Evolutionary conservation across 2,888 invertebrate species (phyloP), one percentile per base, ranked within the genome.

Genomic region (Leucophenga maculata): DNA sequence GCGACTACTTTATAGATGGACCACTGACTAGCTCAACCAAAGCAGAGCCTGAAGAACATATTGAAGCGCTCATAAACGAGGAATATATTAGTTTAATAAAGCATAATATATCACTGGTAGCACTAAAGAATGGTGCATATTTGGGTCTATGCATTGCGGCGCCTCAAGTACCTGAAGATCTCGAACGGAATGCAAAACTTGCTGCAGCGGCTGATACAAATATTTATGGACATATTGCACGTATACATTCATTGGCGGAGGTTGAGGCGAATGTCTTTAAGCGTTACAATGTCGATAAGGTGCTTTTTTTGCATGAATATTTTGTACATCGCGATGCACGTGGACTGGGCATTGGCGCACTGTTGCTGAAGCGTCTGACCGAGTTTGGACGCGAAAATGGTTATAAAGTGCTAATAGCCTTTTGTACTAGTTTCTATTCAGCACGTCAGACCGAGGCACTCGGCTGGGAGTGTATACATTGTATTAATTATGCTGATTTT

Each of bases 401-500:
- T 2, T 79, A 73, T 46, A 75, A 77, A 0, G n/a, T n/a, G n/a
- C 46, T 84, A 3, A 73, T 74, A 3, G 69, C 73, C 11, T 78
- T 79, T 73, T 86, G 85, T 68, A 84, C 86, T 0, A 85, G 84
- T 65, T 26, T 73, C 6, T 78, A 78, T 71, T 83, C 86, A 1
- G 72, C 72, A 1, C 73, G 74, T 2, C 68, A 85, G 13, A 80
- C 80, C 66, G 69, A 75, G 32, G 69, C 71, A 8, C 68, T 83
- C 9, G 69, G 75, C 3, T 79, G 86, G 83, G 74, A 82, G 6
- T 71, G 68, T 22, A 70, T 86, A 4, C 69, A 70, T 13, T 69
- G 75, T 0, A 60, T 68, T 31, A 62, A 69, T 18, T 86, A 80
- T 67, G 70, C 62, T 3, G 78, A 81, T 46, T 86, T 81, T 67